These are phyloP conservation scores for Eupithecia centaureata DNA, from an alignment of 2,888 invertebrate species.

Conservation along the genomic window DNA sequence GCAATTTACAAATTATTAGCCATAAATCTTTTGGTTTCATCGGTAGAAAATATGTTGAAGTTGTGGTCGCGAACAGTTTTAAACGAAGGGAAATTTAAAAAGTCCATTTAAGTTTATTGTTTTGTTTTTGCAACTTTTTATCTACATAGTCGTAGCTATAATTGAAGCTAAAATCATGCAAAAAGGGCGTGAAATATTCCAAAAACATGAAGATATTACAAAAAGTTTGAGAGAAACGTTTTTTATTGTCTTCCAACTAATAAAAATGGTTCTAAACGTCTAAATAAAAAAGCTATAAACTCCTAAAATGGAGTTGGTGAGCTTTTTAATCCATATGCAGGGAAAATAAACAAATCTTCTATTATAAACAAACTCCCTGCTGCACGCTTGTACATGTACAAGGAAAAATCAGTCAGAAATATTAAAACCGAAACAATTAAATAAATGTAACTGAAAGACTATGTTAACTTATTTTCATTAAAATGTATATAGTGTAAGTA, in stretches of 20 bases:
- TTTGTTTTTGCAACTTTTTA: too few relatives aligned
- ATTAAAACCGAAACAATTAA: background rate
- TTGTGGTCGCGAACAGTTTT: background rate
- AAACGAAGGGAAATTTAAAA: background rate
- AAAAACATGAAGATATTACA: background rate
- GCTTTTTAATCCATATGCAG: conserved; percentile 83
- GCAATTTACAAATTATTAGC: background rate
- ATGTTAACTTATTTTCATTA: too few relatives aligned
- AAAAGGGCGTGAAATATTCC: background rate
- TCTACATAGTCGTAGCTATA: too few relatives aligned
- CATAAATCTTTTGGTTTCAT: background rate
- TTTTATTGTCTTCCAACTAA: conserved; percentile 35
- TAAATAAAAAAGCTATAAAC: conserved; percentile 70
- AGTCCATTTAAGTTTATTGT: background rate
- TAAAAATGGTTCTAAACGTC: conserved; percentile 41
- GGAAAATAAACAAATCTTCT: conserved; percentile 75
- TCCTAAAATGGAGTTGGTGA: conserved; percentile 71
- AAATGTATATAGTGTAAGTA: too few relatives aligned
- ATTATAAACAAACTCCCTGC: conserved; percentile 71
- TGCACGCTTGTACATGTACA: conserved; percentile 53
- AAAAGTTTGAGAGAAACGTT: background rate
- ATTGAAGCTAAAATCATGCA: background rate
- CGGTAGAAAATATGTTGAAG: background rate
- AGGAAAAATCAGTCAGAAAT: conserved; percentile 35
- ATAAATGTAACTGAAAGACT: background rate